Evolutionary conservation across 1,140 invertebrate species (phyloP).

Genomic region (Zaprionus kolodkinae): DNA sequence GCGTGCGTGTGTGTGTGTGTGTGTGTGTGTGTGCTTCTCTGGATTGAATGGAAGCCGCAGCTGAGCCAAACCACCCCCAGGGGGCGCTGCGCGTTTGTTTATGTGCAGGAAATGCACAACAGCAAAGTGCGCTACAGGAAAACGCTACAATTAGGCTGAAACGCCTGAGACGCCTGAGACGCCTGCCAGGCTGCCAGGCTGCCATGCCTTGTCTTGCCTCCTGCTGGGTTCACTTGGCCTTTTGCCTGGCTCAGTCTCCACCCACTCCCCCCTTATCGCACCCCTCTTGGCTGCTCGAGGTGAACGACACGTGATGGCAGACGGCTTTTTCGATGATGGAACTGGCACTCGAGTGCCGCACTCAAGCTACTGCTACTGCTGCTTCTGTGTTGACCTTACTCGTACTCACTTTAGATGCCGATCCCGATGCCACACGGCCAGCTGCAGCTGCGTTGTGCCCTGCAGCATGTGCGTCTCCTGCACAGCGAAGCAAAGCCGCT

Average conservation of each 20-base stretch:
- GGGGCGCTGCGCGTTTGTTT: conserved; percentile 56
- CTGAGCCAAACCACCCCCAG: background rate
- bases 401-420: conserved; percentile 85
- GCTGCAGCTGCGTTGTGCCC: conserved; percentile 69
- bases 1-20: background rate
- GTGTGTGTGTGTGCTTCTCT: conserved; percentile 10
- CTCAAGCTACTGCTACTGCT: background rate
- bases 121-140: conserved; percentile 67
- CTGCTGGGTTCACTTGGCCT: conserved; percentile 37
- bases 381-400: conserved; percentile 68
- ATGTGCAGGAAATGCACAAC: conserved; percentile 77
- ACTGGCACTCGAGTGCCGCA: conserved; percentile 4
- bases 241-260: conserved; percentile 47
- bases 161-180: no score
- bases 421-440: conserved; percentile 86
- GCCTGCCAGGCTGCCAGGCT: conserved; percentile 8
- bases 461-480: conserved; percentile 19
- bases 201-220: background rate
- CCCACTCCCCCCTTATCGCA: background rate
- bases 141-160: conserved; percentile 74
- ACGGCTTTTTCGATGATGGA: conserved; percentile 4
- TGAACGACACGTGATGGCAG: conserved; percentile 58
- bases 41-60: conserved; percentile 31
- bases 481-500: conserved; percentile 84
- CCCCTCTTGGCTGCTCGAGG: conserved; percentile 47